Percentiles rank a stretch among this genome's conserved stretches.
phyloP scores from a whole-genome alignment of 2,797 vertebrate species.

The Heterohyrax brucei region DNA sequence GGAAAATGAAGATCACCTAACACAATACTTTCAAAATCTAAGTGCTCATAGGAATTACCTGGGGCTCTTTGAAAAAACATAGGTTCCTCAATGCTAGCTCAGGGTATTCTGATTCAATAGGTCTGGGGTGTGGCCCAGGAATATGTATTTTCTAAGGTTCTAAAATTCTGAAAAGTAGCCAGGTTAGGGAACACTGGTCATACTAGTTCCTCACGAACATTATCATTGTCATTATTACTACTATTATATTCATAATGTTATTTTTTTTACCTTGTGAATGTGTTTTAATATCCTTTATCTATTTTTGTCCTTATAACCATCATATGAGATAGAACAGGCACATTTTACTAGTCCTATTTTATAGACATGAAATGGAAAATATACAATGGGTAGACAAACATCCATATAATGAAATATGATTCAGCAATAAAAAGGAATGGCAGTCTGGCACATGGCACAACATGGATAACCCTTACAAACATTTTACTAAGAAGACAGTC shows the following conservation, averaged over 20 bases:
- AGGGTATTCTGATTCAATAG: constrained; percentile 44
- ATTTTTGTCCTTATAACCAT: constrained; percentile 48
- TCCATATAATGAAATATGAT: not conserved
- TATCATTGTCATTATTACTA: not conserved
- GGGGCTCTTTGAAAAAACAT: not conserved
- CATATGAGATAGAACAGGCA: constrained; percentile 30
- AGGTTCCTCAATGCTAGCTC: not conserved
- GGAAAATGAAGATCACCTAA: not conserved
- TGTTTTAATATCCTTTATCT: constrained; percentile 26
- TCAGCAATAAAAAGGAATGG: constrained; percentile 36
- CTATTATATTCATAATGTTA: constrained; percentile 38
- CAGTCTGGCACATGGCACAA: constrained; percentile 17
- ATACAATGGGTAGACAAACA: not conserved
- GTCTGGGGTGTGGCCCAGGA: not conserved
- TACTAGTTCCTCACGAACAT: not conserved
- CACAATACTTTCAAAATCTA: constrained; percentile 42
- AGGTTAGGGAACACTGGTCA: not conserved
- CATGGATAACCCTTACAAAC: constrained; percentile 27
- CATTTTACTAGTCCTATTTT: constrained; percentile 50
- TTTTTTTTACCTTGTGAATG: constrained; percentile 49
- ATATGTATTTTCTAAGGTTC: constrained; percentile 59
- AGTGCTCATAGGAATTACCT: constrained; percentile 11
- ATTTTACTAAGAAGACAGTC: constrained; percentile 39
- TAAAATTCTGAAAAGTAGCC: constrained; percentile 42
- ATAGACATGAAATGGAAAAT: constrained; percentile 2